Base-by-base conservation (phyloP, 1,140 invertebrate genomes). In the roundworm (Caenorhabditis elegans) region DNA sequence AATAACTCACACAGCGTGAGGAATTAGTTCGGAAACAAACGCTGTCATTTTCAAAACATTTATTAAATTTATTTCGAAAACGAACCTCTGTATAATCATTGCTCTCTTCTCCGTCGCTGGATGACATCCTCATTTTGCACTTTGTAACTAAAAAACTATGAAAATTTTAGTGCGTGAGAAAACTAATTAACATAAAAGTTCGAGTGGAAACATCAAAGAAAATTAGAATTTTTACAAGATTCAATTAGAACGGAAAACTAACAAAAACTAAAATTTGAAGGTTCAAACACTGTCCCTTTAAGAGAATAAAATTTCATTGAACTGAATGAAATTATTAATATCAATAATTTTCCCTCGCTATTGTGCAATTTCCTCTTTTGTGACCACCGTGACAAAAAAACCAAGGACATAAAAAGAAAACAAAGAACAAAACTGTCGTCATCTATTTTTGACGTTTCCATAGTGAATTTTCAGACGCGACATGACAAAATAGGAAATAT, bases 361-460 rank as follows among this genome's bases (percentile, higher is more conserved):
- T 31, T 2, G n/a, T 60, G 22, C 8, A 6, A 26, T 24, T 53
- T 19, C 26, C 49, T 6, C 22, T 34, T 31, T 60, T 60, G 26
- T 60, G 53, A 60, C 53, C 53, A 17, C 53, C 53, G 28, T 60
- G 53, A 31, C 53, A 31, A 17, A 34, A 34, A 60, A 34, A 34
- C 3, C 49, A 53, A 8, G 6, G 22, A 6, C 8, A 60, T 17
- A 17, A 39, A 2, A 39, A 39, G 22, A 43, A 22, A 39, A 28
- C 26, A 70, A 39, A 36, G 10, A 70, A 39, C 26, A 36, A 36
- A 39, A 70, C 13, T 24, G 19, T 11, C 31, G 28, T 22, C 34
- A 39, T 70, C 34, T 60, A 34, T 60, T 60, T 60, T 60, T 70
- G 31, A 70, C 60, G 60, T 70, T n/a, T 39, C 34, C 60, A 70